Evolutionary conservation across 2,888 invertebrate species (phyloP).

Genomic region (Lordiphosa fenestrarum): DNA sequence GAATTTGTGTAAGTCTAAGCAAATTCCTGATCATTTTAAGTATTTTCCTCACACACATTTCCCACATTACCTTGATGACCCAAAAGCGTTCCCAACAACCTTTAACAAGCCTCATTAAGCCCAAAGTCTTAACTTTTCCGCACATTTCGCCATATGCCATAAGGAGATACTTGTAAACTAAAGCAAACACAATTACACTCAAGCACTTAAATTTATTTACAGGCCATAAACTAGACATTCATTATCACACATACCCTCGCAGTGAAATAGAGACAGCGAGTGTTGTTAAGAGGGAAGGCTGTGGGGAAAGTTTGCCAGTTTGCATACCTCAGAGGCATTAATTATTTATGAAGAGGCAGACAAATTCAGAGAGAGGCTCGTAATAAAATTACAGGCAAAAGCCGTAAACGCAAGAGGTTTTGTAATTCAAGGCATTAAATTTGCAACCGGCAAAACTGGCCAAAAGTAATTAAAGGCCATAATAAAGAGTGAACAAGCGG

Average conservation of each 20-base stretch:
- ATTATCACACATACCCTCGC: conserved; percentile 19
- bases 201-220: conserved; percentile 50
- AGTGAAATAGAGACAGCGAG: background rate
- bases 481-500: conserved; percentile 38
- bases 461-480: conserved; percentile 62
- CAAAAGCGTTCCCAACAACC: no score
- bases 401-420: conserved; percentile 47
- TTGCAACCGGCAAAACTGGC: conserved; percentile 49
- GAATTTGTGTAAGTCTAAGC: no score
- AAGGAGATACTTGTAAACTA: conserved; percentile 28
- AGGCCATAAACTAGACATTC: conserved; percentile 45
- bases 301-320: conserved; percentile 20
- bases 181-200: conserved; percentile 48
- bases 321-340: conserved; percentile 56
- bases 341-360: conserved; percentile 63
- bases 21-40: no score
- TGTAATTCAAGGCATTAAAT: conserved; percentile 62
- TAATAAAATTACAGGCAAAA: conserved; percentile 62
- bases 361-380: conserved; percentile 25
- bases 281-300: no score
- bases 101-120: conserved; percentile 18
- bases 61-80: no score
- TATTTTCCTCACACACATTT: no score
- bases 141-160: conserved; percentile 23
- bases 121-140: conserved; percentile 19